phyloP scores from a whole-genome alignment of 2,888 invertebrate genomes.

The Noctua fimbriata region DNA sequence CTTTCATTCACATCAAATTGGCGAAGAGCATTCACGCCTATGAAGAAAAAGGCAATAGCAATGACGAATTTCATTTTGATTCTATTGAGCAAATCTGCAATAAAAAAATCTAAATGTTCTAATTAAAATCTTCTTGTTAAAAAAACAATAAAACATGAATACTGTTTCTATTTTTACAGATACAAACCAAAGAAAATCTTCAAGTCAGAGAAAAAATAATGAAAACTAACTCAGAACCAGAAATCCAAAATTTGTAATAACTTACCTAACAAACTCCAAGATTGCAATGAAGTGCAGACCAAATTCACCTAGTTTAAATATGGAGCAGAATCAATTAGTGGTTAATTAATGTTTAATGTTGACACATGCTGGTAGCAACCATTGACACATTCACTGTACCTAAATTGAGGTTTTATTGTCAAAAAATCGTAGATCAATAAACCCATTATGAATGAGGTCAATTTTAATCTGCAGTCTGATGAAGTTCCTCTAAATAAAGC shows the following conservation, averaged over 20 bases:
- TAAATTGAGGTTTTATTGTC: constrained; percentile 12
- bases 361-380: constrained; percentile 43
- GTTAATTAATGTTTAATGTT: constrained; percentile 36
- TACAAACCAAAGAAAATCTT: neutral
- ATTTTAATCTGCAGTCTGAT: neutral
- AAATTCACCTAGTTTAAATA: constrained; percentile 32
- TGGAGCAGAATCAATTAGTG: constrained; percentile 40
- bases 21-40: constrained; percentile 65
- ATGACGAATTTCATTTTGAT: constrained; percentile 73
- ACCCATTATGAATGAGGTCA: neutral
- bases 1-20: constrained; percentile 8
- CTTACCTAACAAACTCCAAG: constrained; percentile 8
- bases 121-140: neutral
- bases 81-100: constrained; percentile 33
- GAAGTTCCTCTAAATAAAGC: no score
- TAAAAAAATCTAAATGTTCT: neutral
- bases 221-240: neutral
- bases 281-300: constrained; percentile 3
- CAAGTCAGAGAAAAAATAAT: neutral
- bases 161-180: neutral
- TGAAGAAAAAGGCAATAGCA: constrained; percentile 69
- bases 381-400: constrained; percentile 36
- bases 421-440: neutral
- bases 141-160: neutral
- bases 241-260: neutral